Percentiles rank a stretch among this genome's conserved stretches.
Evolutionary conservation across 2,888 invertebrate genomes (phyloP).

Genomic region (Theretra japonica): DNA sequence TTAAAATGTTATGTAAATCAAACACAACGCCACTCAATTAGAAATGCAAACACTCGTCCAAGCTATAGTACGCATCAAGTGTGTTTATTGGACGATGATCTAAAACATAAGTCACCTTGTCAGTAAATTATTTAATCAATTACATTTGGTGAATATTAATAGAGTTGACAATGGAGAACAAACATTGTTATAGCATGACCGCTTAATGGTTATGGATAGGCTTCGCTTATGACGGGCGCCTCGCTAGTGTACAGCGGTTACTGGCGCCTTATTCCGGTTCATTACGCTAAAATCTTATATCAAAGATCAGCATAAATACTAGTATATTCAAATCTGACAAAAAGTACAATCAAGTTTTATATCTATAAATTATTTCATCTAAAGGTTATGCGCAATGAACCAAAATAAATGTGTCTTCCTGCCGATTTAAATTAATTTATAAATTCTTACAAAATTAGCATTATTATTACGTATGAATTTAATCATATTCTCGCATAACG

Average conservation of each 20-base stretch:
- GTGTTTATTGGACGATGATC: slow-evolving; percentile 28
- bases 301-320: not conserved
- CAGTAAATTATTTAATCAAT: slow-evolving; percentile 41
- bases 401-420: not conserved
- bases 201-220: not conserved
- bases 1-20: slow-evolving; percentile 13
- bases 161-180: slow-evolving; percentile 31
- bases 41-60: slow-evolving; percentile 26
- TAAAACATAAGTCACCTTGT: slow-evolving; percentile 52
- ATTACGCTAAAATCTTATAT: not conserved
- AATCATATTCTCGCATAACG: not conserved
- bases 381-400: not conserved
- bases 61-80: not conserved
- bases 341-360: not conserved
- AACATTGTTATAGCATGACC: not conserved
- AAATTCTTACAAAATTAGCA: slow-evolving; percentile 2
- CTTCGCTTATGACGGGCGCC: not conserved
- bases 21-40: slow-evolving; percentile 11
- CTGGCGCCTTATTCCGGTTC: not conserved
- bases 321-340: not conserved
- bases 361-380: not conserved
- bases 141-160: slow-evolving; percentile 38
- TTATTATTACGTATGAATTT: not conserved
- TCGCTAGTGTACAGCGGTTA: not conserved
- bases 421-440: not conserved